A percentile compares a stretch with the other conserved stretches of the same genome.
Conservation (phyloP, 2,797 vertebrate genomes). For the Hirundo rustica region DNA sequence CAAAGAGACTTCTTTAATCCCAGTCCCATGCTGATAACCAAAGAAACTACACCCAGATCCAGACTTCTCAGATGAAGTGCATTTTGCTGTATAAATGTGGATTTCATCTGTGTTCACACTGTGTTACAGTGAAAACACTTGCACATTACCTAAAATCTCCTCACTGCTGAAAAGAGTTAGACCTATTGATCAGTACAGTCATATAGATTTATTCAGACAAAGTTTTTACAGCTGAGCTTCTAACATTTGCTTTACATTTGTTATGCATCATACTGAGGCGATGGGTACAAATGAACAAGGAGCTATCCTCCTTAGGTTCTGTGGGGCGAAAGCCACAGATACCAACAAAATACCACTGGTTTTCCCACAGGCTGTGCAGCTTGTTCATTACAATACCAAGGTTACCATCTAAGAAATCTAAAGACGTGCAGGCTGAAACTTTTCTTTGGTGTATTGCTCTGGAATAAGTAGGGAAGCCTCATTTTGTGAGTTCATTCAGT, state of each 20-base stretch:
- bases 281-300: background rate
- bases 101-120: background rate
- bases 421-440: background rate
- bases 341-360: background rate
- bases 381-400: background rate
- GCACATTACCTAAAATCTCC: background rate
- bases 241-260: background rate
- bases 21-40: background rate
- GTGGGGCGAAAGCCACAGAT: background rate
- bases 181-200: background rate
- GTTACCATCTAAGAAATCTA: background rate
- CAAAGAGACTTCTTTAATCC: background rate
- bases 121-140: background rate
- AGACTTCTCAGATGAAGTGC: background rate
- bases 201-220: background rate
- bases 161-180: background rate
- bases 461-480: background rate
- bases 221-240: background rate
- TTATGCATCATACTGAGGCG: background rate
- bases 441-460: conserved; percentile 26
- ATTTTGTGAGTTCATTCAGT: background rate
- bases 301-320: background rate
- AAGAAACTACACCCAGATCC: background rate
- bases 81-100: background rate
- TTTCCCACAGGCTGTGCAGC: background rate